phyloP scores from a whole-genome alignment of 2,113 vertebrate species.

The Monopterus albus region DNA sequence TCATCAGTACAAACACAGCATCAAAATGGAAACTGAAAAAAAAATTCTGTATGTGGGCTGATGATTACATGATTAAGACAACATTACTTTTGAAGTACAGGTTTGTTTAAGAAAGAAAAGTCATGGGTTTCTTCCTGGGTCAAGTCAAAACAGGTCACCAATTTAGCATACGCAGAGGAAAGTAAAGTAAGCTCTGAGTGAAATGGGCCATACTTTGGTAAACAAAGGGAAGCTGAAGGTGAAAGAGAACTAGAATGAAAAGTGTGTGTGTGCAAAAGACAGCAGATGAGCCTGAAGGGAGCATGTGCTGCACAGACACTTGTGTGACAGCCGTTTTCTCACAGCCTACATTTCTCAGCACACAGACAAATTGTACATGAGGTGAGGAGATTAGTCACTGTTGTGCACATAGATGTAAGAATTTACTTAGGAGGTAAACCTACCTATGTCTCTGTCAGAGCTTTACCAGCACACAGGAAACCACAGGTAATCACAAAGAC shows the following conservation, averaged over 20 bases:
- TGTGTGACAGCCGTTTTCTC: constrained; percentile 19
- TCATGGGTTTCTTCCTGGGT: constrained; percentile 20
- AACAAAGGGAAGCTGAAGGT: constrained; percentile 38
- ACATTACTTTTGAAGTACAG: no score
- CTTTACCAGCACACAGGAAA: constrained; percentile 12
- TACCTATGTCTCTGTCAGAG: not conserved
- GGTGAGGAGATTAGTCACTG: constrained; percentile 41
- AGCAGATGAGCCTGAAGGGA: not conserved
- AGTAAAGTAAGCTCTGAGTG: constrained; percentile 19
- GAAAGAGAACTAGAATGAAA: not conserved
- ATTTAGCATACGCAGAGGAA: constrained; percentile 11
- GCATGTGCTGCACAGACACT: not conserved
- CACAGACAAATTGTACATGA: constrained; percentile 15
- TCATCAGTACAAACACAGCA: constrained; percentile 37
- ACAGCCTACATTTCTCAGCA: constrained; percentile 39
- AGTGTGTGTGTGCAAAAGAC: not conserved
- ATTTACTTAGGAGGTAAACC: not conserved
- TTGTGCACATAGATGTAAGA: constrained; percentile 20
- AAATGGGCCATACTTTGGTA: constrained; percentile 45
- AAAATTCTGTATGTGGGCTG: no score
- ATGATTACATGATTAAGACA: not conserved
- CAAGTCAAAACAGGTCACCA: constrained; percentile 7
- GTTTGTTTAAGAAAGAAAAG: no score
- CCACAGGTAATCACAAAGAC: not conserved
- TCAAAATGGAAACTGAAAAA: no score